Base-by-base conservation (phyloP, 2,888 invertebrate genomes). In the Micropterix aruncella region DNA sequence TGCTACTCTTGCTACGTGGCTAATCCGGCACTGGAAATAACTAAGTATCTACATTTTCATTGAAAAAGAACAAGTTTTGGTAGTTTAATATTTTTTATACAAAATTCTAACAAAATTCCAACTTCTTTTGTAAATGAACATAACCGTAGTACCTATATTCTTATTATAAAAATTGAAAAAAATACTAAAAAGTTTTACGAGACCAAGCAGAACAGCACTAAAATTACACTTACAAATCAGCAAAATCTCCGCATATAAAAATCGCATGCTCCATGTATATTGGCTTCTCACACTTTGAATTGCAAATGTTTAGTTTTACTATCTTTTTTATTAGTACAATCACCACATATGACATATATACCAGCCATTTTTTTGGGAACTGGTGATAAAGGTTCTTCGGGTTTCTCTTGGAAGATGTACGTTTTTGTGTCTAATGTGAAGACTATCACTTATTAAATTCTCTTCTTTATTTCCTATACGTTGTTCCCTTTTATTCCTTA, bases 341-440 rank as follows among this genome's bases (percentile, higher is more conserved):
- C 36, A 27, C 36, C 36, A 27, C 36, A 27, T 9, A 9, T 27
- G 36, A 27, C 36, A 27, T 27, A 27, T 27, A 27, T 27, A 27
- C 36, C 12, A 27, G 36, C 36, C 36, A 27, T 27, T 27, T 27
- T 27, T 27, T 27, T 27, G 36, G 36, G 36, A 27, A 27, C 36
- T 27, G 36, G 12, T 27, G 36, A 27, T 27, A 12, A 27, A 27
- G 36, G 36, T 9, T 27, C 36, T 27, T 27, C 36, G 7, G 12
- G 36, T 27, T 27, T 27, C 36, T 27, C 36, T 27, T 27, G 36
- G 36, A 27, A 27, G 36, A 27, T 27, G 36, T 27, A 27, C 36
- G 36, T 27, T 27, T 27, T 27, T 7, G 7, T 27, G 36, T 27
- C 36, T 27, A 27, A 27, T 27, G 36, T 12, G 36, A 27, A 27